A percentile compares a stretch with the other conserved stretches of the same genome.
phyloP scores from a whole-genome alignment of 37 sponge, comb jelly and placozoan species.

The Haliclona indistincta region DNA sequence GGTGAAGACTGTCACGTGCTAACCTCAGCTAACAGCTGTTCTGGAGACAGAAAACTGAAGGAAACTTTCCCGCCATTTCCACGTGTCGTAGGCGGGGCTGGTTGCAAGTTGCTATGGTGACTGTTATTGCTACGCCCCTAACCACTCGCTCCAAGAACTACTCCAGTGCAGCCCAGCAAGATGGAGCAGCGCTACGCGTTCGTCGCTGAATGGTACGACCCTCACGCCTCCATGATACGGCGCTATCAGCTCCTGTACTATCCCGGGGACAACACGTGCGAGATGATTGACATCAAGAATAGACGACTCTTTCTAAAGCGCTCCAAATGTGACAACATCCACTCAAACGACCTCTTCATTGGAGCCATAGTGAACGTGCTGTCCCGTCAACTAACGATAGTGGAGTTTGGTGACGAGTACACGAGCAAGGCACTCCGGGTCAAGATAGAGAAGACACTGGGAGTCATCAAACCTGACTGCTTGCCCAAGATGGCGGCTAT shows the following conservation, averaged over 20 bases:
- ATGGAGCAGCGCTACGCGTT: conserved; percentile 88
- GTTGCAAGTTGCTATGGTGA: not conserved
- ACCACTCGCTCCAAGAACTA: not conserved
- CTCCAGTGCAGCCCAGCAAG: not conserved
- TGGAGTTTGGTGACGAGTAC: conserved; percentile 89
- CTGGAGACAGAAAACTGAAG: too few species aligned
- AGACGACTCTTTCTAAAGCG: conserved; percentile 86
- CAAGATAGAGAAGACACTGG: conserved; percentile 82
- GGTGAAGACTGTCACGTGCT: too few species aligned
- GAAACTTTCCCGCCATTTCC: too few species aligned
- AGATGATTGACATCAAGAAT: conserved; percentile 93
- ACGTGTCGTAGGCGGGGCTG: not conserved
- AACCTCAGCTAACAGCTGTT: too few species aligned
- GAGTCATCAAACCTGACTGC: conserved; percentile 86
- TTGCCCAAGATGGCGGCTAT: conserved; percentile 77
- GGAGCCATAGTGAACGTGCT: conserved; percentile 86
- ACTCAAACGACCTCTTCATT: conserved; percentile 75
- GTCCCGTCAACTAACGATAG: conserved; percentile 88
- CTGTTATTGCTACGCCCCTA: not conserved
- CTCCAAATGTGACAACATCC: conserved; percentile 54
- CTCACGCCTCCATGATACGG: conserved; percentile 83
- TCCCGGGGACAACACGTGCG: conserved; percentile 73
- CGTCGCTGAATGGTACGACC: conserved; percentile 94
- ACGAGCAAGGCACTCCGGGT: conserved; percentile 71
- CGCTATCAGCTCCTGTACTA: conserved; percentile 90